Conservation (phyloP, 2,888 invertebrate species). For the Thymelicus sylvestris region DNA sequence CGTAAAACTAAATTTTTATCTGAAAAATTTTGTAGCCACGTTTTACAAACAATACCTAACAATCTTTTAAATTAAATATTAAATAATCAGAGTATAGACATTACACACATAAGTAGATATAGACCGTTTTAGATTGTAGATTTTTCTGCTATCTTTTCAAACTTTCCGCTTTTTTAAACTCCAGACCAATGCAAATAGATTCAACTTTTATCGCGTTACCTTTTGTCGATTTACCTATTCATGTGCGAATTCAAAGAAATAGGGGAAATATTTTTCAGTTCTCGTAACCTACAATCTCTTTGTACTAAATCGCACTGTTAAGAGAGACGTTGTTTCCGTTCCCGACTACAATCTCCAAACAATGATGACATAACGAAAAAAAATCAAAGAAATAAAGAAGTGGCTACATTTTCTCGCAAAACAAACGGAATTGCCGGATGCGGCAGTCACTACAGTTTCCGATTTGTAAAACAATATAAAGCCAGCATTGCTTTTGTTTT, state of each 20-base stretch:
- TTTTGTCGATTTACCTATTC: constrained; percentile 15
- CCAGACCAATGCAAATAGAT: constrained; percentile 16
- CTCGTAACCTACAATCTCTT: constrained; percentile 17
- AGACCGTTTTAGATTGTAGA: background rate
- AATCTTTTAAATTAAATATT: too few species aligned
- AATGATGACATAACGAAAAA: constrained; percentile 41
- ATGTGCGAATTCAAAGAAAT: constrained; percentile 19
- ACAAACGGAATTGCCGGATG: constrained; percentile 72
- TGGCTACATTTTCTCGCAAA: constrained; percentile 60
- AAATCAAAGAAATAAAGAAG: constrained; percentile 41
- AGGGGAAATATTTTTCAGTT: constrained; percentile 16
- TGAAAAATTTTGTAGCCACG: too few species aligned
- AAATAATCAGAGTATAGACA: too few species aligned
- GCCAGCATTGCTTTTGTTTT: constrained; percentile 66
- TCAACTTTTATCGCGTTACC: constrained; percentile 12
- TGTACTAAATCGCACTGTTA: constrained; percentile 27
- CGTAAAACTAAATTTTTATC: too few species aligned
- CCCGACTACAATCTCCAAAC: constrained; percentile 36
- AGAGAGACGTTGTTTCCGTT: constrained; percentile 30
- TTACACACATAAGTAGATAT: background rate
- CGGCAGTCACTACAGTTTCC: constrained; percentile 71
- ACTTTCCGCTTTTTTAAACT: constrained; percentile 12
- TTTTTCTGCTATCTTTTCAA: constrained; percentile 7
- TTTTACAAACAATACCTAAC: too few species aligned
- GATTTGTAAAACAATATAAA: constrained; percentile 77